Conservation (phyloP, 30 jellyfish, hydroid and myxozoan genomes). For the Pelagia noctiluca region DNA sequence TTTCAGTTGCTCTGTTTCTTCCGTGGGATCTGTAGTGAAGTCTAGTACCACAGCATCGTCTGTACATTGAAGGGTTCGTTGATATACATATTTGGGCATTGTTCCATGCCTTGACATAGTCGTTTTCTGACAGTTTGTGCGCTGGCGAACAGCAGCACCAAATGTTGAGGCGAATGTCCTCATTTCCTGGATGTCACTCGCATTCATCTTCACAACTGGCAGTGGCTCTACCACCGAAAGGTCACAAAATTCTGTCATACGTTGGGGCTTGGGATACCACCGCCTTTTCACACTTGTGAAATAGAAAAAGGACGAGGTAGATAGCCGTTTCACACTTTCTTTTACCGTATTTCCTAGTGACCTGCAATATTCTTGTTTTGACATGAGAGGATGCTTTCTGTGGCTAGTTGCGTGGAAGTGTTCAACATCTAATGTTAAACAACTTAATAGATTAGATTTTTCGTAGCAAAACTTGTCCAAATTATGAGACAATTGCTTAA, state of each 20-base stretch:
- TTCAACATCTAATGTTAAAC: conserved; percentile 35
- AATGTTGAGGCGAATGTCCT: background rate
- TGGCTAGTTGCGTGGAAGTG: conserved; percentile 42
- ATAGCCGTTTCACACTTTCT: conserved; percentile 41
- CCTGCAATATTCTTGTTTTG: conserved; percentile 39
- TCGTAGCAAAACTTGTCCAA: conserved; percentile 21
- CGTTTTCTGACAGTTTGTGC: background rate
- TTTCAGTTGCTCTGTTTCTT: conserved; percentile 4
- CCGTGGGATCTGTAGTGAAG: conserved; percentile 3
- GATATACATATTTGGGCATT: conserved; percentile 11
- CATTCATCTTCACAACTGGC: conserved; percentile 1
- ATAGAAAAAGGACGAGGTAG: conserved; percentile 24
- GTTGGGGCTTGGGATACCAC: conserved; percentile 49
- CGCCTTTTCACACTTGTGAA: conserved; percentile 41
- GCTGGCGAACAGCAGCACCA: conserved; percentile 11
- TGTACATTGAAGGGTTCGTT: conserved; percentile 23
- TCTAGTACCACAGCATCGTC: conserved; percentile 35
- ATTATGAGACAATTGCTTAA: conserved; percentile 28
- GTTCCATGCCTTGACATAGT: background rate
- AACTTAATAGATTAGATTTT: conserved; percentile 17
- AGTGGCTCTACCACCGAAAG: conserved; percentile 44
- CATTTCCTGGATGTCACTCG: background rate
- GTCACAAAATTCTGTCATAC: conserved; percentile 41
- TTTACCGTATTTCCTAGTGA: conserved; percentile 23
- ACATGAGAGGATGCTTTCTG: conserved; percentile 36